Evolutionary conservation across 2,113 vertebrate genomes (phyloP), one percentile per base, ranked within the genome.

Genomic region (Cyphomyrus discorhynchus): DNA sequence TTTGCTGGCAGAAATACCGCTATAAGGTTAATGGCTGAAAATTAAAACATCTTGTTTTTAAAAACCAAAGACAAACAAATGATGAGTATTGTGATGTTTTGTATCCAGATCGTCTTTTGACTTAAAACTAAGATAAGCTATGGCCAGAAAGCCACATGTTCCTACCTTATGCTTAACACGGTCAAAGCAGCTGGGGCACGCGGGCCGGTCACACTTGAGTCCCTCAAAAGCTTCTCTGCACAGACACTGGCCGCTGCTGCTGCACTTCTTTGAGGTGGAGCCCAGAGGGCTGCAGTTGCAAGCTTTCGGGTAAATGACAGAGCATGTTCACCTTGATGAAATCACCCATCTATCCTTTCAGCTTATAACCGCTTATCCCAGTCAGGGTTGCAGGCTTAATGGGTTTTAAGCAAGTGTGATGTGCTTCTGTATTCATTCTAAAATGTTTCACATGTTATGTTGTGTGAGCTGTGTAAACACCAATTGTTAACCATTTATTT

Each of bases 141-240:
- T 3, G 21, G 58, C n/a, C 24, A 0, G 58, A 66, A 77, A 77
- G 70, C 27, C 27, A 24, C 35, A 17, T 77, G 1, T 17, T 10
- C 70, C 19, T 90, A 98, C 98, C 97, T 97, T 96, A 70, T 0
- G 89, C 91, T 96, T 97, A 92, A 98, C 94, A 86, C 96, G 94
- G 85, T 88, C n/a, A 7, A 99, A 99, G 91, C 98, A 99, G 88
- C 94, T 91, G 0, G 98, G 98, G 88, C 98, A 99, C 80, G 87
- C 89, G 0, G 93, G 92, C 0, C 91, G 94, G 4, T 97, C 95
- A 52, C 98, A 99, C 92, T 5, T 95, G 49, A 91, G 93, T 7
- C 98, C 98, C 31, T 96, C 94, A 0, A 96, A 97, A 21, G 97
- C 97, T 0, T 96, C 92, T 91, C 95, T 96, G 93, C 98, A 99